These are phyloP conservation scores for Tipula lateralis DNA, from an alignment of 2,888 invertebrate genomes.

Conservation along the genomic window DNA sequence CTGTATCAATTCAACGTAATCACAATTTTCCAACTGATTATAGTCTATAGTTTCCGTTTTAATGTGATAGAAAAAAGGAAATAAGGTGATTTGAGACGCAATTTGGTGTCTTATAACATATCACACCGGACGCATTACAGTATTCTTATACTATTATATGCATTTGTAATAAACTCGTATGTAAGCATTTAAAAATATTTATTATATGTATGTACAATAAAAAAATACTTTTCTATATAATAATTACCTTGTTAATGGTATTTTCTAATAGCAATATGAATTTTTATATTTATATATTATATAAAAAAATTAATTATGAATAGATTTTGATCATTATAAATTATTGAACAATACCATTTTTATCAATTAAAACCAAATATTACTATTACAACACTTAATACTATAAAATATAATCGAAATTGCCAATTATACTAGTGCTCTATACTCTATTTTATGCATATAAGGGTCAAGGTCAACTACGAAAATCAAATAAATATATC, in stretches of 20 bases:
- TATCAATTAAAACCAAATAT: no score
- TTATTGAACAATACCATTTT: no score
- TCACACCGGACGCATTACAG: background rate
- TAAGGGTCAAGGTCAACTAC: background rate
- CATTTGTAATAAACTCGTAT: background rate
- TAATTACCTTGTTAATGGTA: no score
- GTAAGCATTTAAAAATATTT: background rate
- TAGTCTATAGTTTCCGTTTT: background rate
- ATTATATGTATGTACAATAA: no score
- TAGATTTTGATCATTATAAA: no score
- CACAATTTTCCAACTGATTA: background rate
- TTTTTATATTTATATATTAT: no score
- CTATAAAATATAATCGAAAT: no score
- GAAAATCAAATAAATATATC: background rate
- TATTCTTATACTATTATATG: background rate
- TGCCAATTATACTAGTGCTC: background rate
- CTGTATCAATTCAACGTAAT: background rate
- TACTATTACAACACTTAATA: no score
- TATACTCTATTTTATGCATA: background rate
- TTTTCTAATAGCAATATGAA: no score
- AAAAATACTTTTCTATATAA: no score
- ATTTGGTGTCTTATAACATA: background rate
- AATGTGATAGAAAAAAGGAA: background rate
- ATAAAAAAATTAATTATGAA: no score
- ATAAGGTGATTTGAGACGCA: background rate